phyloP scores from a whole-genome alignment of 2,113 vertebrate species.

The Carlito syrichta region DNA sequence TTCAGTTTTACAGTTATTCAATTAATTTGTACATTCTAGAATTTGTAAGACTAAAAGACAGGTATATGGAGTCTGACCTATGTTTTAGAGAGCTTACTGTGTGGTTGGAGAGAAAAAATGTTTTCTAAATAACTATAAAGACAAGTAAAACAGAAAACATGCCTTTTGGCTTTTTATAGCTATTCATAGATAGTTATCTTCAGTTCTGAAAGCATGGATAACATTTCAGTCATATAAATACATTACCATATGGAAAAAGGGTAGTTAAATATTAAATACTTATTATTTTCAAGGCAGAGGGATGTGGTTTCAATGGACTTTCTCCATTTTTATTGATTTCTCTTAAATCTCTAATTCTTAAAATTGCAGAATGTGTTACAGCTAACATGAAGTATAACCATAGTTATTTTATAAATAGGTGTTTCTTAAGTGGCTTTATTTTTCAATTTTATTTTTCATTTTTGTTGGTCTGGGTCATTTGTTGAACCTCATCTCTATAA shows the following conservation, averaged over 20 bases:
- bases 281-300: not conserved
- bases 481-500: too few relatives aligned
- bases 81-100: not conserved
- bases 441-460: conserved; percentile 12
- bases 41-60: not conserved
- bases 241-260: not conserved
- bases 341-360: not conserved
- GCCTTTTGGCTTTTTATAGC: not conserved
- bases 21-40: not conserved
- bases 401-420: not conserved
- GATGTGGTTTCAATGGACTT: not conserved
- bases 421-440: not conserved
- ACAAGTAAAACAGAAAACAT: not conserved
- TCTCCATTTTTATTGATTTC: not conserved
- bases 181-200: not conserved
- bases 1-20: not conserved
- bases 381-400: not conserved
- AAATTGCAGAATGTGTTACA: not conserved
- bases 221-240: not conserved
- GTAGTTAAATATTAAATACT: not conserved
- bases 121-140: conserved; percentile 11
- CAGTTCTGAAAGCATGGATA: not conserved
- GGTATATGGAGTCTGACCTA: not conserved
- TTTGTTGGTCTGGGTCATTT: not conserved
- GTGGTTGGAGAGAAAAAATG: not conserved